Evolutionary conservation across 1,140 invertebrate species (phyloP).

Genomic region (Dysdera silvatica): DNA sequence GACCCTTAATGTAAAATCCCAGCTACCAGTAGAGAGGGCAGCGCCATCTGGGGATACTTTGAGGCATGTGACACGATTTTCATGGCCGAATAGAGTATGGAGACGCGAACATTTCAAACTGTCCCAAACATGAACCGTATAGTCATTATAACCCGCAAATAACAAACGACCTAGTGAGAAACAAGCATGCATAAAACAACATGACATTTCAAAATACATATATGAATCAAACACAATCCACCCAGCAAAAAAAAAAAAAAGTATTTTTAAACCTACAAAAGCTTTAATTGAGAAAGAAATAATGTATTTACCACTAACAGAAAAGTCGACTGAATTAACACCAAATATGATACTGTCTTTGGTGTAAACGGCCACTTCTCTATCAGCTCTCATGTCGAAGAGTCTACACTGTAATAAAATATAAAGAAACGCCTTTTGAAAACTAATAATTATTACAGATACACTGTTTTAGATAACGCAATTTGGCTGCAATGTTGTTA

Average conservation of each 20-base stretch:
- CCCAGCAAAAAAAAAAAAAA: no score
- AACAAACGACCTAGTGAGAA: constrained; percentile 65
- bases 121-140: constrained; percentile 98
- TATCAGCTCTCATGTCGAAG: constrained; percentile 94
- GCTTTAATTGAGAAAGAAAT: no score
- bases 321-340: constrained; percentile 96
- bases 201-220: no score
- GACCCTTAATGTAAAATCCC: constrained; percentile 93
- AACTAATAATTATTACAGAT: not conserved
- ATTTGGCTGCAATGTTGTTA: no score
- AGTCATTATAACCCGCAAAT: constrained; percentile 98
- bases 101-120: constrained; percentile 86
- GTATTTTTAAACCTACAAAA: no score
- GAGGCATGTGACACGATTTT: constrained; percentile 91
- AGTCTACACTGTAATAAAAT: constrained; percentile 69
- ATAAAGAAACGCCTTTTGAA: not conserved
- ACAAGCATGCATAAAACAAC: not conserved
- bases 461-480: not conserved
- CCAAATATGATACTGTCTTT: constrained; percentile 98
- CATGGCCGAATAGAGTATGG: constrained; percentile 90
- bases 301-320: constrained; percentile 77
- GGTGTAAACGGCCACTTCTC: constrained; percentile 91
- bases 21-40: constrained; percentile 91
- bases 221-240: no score
- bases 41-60: constrained; percentile 96